Percentiles rank a stretch among this genome's conserved stretches.
These are phyloP conservation scores for Okapia johnstoni DNA, from an alignment of 2,113 vertebrate species.

Conservation along the genomic window DNA sequence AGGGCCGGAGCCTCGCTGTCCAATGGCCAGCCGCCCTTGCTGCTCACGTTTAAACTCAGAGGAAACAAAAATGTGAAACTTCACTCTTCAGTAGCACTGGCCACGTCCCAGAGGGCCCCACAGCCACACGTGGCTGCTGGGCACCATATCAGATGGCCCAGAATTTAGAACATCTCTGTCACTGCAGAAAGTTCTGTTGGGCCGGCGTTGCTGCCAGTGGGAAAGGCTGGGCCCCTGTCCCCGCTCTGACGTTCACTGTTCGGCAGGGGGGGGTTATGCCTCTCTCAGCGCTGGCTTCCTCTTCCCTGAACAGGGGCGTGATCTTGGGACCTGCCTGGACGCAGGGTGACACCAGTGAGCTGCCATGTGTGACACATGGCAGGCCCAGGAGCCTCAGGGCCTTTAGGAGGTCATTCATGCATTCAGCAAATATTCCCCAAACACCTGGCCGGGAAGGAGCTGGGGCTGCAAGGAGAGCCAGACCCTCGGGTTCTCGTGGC, in stretches of 20 bases:
- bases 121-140: fast-evolving
- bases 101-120: not conserved
- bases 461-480: not conserved
- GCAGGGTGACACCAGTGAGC: not conserved
- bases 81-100: fast-evolving
- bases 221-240: too few relatives aligned
- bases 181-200: not conserved
- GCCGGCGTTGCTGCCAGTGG: fast-evolving
- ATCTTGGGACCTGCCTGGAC: fast-evolving
- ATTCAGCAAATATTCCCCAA: too few relatives aligned
- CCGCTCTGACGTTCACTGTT: fast-evolving
- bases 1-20: fast-evolving
- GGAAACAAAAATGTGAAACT: fast-evolving
- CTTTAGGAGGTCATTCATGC: too few relatives aligned
- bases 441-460: not conserved
- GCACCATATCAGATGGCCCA: fast-evolving
- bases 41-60: fast-evolving
- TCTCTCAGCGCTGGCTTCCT: not conserved
- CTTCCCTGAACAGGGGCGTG: fast-evolving
- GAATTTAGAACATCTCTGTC: not conserved
- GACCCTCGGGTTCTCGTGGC: not conserved
- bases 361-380: fast-evolving
- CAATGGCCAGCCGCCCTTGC: fast-evolving
- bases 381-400: fast-evolving
- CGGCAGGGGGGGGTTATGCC: too few relatives aligned